Evolutionary conservation across 2,113 vertebrate genomes (phyloP).

Genomic region (Oncorhynchus kisutch): DNA sequence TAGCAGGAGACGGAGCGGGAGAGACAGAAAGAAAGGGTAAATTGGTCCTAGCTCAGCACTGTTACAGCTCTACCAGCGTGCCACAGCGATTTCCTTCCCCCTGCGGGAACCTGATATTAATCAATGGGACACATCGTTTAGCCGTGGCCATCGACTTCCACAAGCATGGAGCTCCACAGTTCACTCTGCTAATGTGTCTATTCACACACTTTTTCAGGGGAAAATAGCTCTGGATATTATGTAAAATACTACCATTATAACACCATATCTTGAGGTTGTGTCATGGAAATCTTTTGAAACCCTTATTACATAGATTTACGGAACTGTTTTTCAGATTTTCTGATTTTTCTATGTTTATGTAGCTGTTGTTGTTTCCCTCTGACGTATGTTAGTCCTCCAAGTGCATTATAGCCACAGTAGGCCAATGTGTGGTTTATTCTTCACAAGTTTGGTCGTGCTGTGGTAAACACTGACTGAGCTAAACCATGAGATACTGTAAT

Average conservation of each 20-base stretch:
- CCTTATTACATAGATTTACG: too few relatives aligned
- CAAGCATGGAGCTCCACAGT: constrained; percentile 5
- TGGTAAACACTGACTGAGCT: background rate
- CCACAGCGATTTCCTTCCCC: constrained; percentile 5
- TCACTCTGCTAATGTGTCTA: background rate
- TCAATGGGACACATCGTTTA: constrained; percentile 17
- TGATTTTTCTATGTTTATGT: too few relatives aligned
- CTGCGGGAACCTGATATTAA: constrained; percentile 3
- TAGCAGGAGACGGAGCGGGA: background rate
- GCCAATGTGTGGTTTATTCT: too few relatives aligned
- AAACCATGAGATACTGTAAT: constrained; percentile 1
- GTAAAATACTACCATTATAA: too few relatives aligned
- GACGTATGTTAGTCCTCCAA: too few relatives aligned
- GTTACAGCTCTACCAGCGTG: background rate
- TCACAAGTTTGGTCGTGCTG: too few relatives aligned
- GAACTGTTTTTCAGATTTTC: too few relatives aligned
- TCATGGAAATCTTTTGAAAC: too few relatives aligned
- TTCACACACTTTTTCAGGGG: background rate
- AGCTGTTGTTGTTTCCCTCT: too few relatives aligned
- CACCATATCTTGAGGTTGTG: too few relatives aligned
- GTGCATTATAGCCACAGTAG: too few relatives aligned
- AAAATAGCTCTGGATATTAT: too few relatives aligned
- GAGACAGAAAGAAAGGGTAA: constrained; percentile 1
- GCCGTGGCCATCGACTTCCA: background rate
- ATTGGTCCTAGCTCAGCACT: background rate